Evolutionary conservation across 2,888 invertebrate genomes (phyloP).

Genomic region (Mimas tiliae): DNA sequence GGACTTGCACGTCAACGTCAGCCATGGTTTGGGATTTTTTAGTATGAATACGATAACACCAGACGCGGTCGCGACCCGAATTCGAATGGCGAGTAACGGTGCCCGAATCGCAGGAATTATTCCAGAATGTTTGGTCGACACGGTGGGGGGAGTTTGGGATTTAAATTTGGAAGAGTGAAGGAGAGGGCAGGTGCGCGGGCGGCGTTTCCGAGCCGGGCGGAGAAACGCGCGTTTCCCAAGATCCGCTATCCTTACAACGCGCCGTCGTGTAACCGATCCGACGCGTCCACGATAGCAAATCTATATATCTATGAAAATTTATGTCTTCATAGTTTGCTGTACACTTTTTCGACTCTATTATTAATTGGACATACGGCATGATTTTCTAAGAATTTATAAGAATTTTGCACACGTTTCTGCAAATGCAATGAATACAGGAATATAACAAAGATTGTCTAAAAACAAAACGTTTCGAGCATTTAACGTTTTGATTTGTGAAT

Average conservation of each 20-base stretch:
- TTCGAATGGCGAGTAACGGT: constrained; percentile 83
- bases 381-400: constrained; percentile 1
- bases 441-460: background rate
- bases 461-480: background rate
- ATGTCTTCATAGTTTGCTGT: constrained; percentile 9
- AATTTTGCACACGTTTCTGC: constrained; percentile 14
- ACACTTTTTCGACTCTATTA: constrained; percentile 19
- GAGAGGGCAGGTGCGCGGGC: constrained; percentile 85
- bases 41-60: constrained; percentile 72
- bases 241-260: constrained; percentile 53
- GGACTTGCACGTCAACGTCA: constrained; percentile 95
- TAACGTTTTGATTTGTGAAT: background rate
- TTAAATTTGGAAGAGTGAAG: constrained; percentile 85
- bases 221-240: constrained; percentile 65
- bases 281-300: constrained; percentile 16
- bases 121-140: constrained; percentile 81
- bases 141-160: constrained; percentile 83
- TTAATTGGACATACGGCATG: constrained; percentile 16
- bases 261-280: constrained; percentile 51
- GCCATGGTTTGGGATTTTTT: constrained; percentile 87
- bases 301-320: constrained; percentile 24
- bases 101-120: constrained; percentile 82
- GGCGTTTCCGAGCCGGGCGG: constrained; percentile 72
- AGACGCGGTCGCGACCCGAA: constrained; percentile 84
- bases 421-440: background rate